These are phyloP conservation scores for Priocnemis perturbator DNA, from an alignment of 2,888 invertebrate genomes.

Conservation along the genomic window DNA sequence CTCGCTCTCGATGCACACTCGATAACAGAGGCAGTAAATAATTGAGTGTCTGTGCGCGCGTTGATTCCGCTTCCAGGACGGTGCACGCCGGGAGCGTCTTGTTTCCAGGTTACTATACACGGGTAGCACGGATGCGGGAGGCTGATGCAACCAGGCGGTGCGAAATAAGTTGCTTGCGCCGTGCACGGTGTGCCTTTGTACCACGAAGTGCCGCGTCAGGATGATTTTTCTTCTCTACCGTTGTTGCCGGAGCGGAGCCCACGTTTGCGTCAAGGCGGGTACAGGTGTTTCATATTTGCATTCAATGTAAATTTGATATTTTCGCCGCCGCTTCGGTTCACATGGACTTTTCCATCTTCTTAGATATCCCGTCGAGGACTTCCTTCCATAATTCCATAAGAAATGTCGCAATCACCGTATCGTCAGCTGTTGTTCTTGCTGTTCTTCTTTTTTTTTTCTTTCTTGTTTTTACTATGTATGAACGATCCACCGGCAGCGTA, in stretches of 20 bases:
- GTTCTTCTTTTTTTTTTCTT: too few relatives aligned
- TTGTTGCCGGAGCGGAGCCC: conserved; percentile 1
- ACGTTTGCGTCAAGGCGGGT: not conserved
- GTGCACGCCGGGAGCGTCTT: conserved; percentile 4
- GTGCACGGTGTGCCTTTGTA: conserved; percentile 15
- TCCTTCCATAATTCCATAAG: too few relatives aligned
- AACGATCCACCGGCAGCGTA: too few relatives aligned
- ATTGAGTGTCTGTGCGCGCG: too few relatives aligned
- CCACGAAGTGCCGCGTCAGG: conserved; percentile 29
- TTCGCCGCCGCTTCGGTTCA: conserved; percentile 26
- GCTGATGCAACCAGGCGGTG: conserved; percentile 10
- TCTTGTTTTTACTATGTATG: too few relatives aligned
- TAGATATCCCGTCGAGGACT: too few relatives aligned
- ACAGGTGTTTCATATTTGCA: conserved; percentile 27
- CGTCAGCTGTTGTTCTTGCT: too few relatives aligned
- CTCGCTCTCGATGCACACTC: too few relatives aligned
- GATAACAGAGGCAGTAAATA: too few relatives aligned
- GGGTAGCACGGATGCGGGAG: not conserved
- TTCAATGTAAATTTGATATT: conserved; percentile 55
- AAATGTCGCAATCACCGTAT: too few relatives aligned
- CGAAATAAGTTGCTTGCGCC: conserved; percentile 27
- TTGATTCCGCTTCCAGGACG: not conserved
- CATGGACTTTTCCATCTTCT: too few relatives aligned
- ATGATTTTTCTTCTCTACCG: conserved; percentile 31
- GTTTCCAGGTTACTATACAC: conserved; percentile 28